Evolutionary conservation across 1,140 invertebrate genomes (phyloP).

Genomic region (Drosophila gunungcola): DNA sequence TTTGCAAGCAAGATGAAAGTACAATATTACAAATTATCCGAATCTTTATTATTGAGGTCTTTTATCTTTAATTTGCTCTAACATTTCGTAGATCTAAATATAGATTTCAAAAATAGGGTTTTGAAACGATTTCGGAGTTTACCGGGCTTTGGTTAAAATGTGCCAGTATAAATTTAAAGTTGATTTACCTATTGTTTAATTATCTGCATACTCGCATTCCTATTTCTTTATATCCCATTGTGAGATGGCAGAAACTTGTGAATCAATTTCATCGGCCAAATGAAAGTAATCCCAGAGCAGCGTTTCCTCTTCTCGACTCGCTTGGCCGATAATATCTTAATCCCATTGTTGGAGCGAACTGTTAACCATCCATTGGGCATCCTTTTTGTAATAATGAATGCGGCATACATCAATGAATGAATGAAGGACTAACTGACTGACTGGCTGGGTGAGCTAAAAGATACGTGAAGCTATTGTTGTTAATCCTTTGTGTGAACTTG

Average conservation of each 20-base stretch:
- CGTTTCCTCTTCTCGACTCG: constrained; percentile 34
- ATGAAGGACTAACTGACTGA: constrained; percentile 8
- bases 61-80: no score
- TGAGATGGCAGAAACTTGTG: neutral
- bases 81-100: no score
- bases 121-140: no score
- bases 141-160: no score
- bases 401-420: constrained; percentile 41
- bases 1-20: constrained; percentile 2
- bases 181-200: neutral
- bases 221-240: neutral
- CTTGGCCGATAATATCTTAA: constrained; percentile 52
- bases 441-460: neutral
- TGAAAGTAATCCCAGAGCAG: constrained; percentile 28
- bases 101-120: no score
- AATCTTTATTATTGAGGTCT: no score
- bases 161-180: neutral
- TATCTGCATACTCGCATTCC: neutral
- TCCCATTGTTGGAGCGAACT: constrained; percentile 24
- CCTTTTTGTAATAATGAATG: constrained; percentile 35
- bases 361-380: constrained; percentile 43
- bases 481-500: constrained; percentile 79
- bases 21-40: no score
- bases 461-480: constrained; percentile 66
- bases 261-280: constrained; percentile 15